Evolutionary conservation across 2,888 invertebrate genomes (phyloP), one percentile per base, ranked within the genome.

Genomic region (Drosophila dives): DNA sequence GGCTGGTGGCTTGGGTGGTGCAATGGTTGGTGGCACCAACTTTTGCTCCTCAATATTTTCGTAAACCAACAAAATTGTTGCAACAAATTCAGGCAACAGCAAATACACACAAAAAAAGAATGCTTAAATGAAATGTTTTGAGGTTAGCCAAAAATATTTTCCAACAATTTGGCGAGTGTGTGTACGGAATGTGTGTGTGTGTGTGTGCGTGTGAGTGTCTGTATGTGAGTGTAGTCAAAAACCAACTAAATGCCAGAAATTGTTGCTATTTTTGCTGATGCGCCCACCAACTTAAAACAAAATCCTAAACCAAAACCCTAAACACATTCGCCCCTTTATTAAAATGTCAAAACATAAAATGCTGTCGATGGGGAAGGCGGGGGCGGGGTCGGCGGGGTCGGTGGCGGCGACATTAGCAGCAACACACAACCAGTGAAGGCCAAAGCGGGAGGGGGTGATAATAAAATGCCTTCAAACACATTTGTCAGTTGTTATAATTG

Each of bases 61-160:
- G 81, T 81, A 81, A 45, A 70, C 75, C 72, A 64, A 72, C 85
- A 54, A 74, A 75, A 78, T 74, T 80, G 80, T 85, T 73, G 77
- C 81, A 86, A 77, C 81, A 79, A 88, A 81, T 88, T 88, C 72
- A 60, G 17, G 60, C 66, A 60, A 55, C 60, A 78, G 51, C 29
- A 59, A 5, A 50, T n/a, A 40, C 40, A 40, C 20, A 56, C 56
- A 40, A 3, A 26, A 15, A 34, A 32, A 38, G 60, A 66, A 85
- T 75, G 54, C 64, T 59, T 75, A 83, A 86, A 81, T 83, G 64
- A 88, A 86, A 86, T 86, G 84, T 90, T 78, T 90, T 90, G 78
- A 78, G 90, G 89, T 89, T 86, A 65, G 70, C 84, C 86, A 69
- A 75, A 85, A 86, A 85, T 89, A 88, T 89, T 83, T 86, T 56